Conservation (phyloP, 2,113 vertebrate genomes). For the Peucedramus taeniatus region DNA sequence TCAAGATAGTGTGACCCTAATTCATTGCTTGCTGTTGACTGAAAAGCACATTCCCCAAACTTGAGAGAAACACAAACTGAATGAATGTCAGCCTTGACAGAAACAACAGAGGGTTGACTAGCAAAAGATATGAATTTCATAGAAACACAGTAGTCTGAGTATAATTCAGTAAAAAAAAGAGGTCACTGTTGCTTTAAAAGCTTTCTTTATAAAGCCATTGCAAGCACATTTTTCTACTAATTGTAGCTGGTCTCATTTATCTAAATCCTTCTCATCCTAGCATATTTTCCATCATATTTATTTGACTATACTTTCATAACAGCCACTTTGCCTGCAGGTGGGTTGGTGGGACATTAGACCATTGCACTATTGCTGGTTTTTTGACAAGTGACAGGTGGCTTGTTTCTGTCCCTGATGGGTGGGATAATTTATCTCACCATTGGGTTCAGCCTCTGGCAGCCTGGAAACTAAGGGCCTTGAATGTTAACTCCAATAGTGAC, state of each 20-base stretch:
- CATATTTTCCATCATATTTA: neutral
- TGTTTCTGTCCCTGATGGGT: neutral
- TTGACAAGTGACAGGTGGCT: slow-evolving; percentile 20
- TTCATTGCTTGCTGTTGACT: neutral
- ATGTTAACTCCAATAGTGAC: neutral
- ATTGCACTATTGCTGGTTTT: neutral
- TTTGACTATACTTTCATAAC: neutral
- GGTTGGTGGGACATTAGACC: neutral
- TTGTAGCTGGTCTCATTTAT: neutral
- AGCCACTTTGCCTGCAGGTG: neutral
- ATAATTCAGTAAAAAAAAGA: neutral
- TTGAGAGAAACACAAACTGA: neutral
- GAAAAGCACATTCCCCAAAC: neutral
- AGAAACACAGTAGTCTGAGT: neutral
- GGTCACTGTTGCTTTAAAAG: neutral
- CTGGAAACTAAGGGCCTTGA: neutral
- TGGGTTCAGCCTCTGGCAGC: neutral
- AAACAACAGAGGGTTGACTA: neutral
- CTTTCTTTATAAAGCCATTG: neutral
- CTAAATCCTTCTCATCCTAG: neutral
- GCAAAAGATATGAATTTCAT: neutral
- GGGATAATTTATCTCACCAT: slow-evolving; percentile 19
- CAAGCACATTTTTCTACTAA: neutral
- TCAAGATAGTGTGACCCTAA: neutral
- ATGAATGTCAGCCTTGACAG: neutral